Base-by-base conservation (phyloP, 2,113 vertebrate genomes). In the Psilopsiagon aymara region DNA sequence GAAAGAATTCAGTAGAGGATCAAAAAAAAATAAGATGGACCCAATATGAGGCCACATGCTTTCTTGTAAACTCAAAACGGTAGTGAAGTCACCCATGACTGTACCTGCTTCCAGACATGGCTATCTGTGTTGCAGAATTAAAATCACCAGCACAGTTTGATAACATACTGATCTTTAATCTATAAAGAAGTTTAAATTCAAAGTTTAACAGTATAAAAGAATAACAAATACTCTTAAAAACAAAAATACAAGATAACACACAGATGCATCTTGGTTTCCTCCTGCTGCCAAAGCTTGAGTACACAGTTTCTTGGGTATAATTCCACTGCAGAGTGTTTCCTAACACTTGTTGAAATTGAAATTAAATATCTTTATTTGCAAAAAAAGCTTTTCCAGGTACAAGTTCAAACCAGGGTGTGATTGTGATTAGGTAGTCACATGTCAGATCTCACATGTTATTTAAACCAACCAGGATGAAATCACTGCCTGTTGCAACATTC, bases 151-250 rank as follows among this genome's bases (percentile, higher is more conserved):
- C 77, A 46, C 1, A 57, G 47, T 88, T 82, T 69, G 84, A 94
- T 92, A 96, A 73, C 92, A 96, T 95, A 96, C 69, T 97, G 93
- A 92, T 91, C 96, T 98, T 98, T 97, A 97, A 97, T 98, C 97
- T 96, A 97, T 92, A 93, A 95, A 96, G 96, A 95, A 93, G 96
- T 96, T 97, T 97, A 98, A 97, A 96, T 97, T 97, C 97, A 85
- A 97, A 96, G 95, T 97, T 97, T 96, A 98, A 93, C 90, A 95
- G 89, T 96, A 96, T 78, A 89, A 97, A 97, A 97, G 96, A 82
- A 82, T 95, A 97, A 84, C 94, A 97, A 91, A 93, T 96, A 90
- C 73, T 67, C 92, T 96, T 55, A 27, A 83, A 92, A 66, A 95
- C 41, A 79, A 86, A 93, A 88, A 66, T 89, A 75, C 82, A 84